Percentiles rank a stretch among this genome's conserved stretches.
Conservation (phyloP, 2,113 vertebrate genomes). For the Aspiorhynchus laticeps region DNA sequence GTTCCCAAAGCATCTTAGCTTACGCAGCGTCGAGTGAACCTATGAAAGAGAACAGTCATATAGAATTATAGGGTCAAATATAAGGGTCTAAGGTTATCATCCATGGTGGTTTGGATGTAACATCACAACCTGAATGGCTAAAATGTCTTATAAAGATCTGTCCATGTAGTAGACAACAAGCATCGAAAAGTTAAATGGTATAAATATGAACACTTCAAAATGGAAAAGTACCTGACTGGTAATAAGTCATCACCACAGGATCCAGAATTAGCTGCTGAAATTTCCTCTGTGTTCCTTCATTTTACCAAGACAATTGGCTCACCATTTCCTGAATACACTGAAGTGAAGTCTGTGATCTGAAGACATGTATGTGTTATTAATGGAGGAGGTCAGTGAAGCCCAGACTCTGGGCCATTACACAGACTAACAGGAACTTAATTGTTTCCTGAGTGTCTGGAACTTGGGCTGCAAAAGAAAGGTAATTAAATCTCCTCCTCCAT, state of each 20-base stretch:
- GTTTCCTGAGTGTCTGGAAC: slow-evolving; percentile 71
- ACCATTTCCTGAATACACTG: slow-evolving; percentile 62
- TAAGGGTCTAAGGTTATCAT: not conserved
- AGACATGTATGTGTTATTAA: slow-evolving; percentile 75
- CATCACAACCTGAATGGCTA: not conserved
- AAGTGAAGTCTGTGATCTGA: slow-evolving; percentile 66
- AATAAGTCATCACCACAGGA: not conserved
- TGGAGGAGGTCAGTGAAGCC: slow-evolving; percentile 74
- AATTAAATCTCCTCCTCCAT: slow-evolving; percentile 78
- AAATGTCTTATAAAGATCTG: no score
- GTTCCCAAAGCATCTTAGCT: no score
- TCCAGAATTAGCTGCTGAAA: slow-evolving; percentile 1
- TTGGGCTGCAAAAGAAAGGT: slow-evolving; percentile 65
- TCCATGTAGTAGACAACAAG: no score
- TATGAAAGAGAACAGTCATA: no score
- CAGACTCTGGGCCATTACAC: slow-evolving; percentile 75
- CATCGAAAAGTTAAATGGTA: no score
- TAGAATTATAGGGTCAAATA: no score
- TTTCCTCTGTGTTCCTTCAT: not conserved
- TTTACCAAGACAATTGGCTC: slow-evolving; percentile 24
- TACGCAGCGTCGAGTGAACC: no score
- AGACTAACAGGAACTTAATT: slow-evolving; percentile 76
- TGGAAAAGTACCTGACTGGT: not conserved
- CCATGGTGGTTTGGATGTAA: no score
- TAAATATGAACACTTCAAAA: no score